A percentile compares a stretch with the other conserved stretches of the same genome.
Conservation (phyloP, 2,797 vertebrate species). For the Silurus lanzhouensis region DNA sequence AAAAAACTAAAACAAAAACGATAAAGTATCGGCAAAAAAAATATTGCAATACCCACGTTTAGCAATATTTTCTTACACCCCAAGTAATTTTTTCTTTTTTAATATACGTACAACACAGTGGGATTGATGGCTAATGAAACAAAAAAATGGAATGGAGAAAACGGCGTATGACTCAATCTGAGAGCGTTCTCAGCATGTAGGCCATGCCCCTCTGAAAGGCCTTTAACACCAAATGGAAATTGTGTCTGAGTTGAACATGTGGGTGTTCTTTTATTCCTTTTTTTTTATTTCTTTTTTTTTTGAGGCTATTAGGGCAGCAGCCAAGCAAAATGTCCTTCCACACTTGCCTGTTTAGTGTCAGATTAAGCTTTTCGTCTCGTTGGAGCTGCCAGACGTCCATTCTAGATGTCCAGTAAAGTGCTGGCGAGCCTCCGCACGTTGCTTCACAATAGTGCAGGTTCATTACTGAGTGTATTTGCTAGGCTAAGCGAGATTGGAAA, state of each 20-base stretch:
- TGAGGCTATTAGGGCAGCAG: constrained; percentile 65
- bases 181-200: constrained; percentile 36
- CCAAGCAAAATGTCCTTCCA: constrained; percentile 68
- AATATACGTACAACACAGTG: background rate
- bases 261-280: constrained; percentile 59
- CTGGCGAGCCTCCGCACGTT: constrained; percentile 55
- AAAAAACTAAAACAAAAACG: too few species aligned
- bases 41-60: too few species aligned
- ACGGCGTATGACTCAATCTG: background rate
- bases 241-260: constrained; percentile 63
- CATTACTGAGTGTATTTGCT: constrained; percentile 57
- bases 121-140: constrained; percentile 3
- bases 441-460: constrained; percentile 47
- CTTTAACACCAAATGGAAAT: constrained; percentile 68
- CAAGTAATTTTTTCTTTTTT: too few species aligned
- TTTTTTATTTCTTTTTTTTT: background rate
- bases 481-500: constrained; percentile 56
- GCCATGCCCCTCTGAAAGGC: constrained; percentile 49
- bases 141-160: constrained; percentile 7
- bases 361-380: constrained; percentile 57
- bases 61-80: too few species aligned
- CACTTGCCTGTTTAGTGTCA: constrained; percentile 64
- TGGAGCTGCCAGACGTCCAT: constrained; percentile 52
- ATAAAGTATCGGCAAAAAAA: too few species aligned
- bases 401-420: constrained; percentile 47